Evolutionary conservation across 2,113 vertebrate genomes (phyloP).

Genomic region (Telmatochromis sp.): DNA sequence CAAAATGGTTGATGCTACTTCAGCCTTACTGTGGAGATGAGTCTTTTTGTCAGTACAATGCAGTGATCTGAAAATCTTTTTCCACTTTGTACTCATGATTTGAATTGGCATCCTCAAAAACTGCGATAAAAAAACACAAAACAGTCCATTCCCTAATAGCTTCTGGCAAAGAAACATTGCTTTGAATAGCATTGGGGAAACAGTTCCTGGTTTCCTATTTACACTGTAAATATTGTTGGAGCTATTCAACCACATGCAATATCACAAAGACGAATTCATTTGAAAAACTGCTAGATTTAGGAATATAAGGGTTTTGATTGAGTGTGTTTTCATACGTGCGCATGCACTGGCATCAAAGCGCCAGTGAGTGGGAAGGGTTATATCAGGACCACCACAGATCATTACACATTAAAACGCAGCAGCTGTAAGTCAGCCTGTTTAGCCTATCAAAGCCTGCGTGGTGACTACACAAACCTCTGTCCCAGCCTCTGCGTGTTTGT

Average conservation of each 20-base stretch:
- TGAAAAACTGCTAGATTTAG: background rate
- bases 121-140: background rate
- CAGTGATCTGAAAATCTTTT: slow-evolving; percentile 11
- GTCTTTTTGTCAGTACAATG: background rate
- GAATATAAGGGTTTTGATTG: background rate
- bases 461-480: background rate
- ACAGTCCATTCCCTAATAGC: slow-evolving; percentile 37
- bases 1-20: background rate
- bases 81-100: slow-evolving; percentile 10
- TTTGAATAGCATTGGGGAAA: slow-evolving; percentile 26
- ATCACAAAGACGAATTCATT: slow-evolving; percentile 16
- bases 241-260: slow-evolving; percentile 7
- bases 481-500: background rate
- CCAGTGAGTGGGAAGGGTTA: background rate
- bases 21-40: background rate
- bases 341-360: background rate
- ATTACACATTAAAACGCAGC: slow-evolving; percentile 9
- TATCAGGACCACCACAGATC: background rate
- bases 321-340: background rate
- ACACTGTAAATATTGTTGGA: slow-evolving; percentile 21
- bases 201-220: slow-evolving; percentile 29
- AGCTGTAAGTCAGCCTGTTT: slow-evolving; percentile 12
- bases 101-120: slow-evolving; percentile 20
- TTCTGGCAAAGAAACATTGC: slow-evolving; percentile 28
- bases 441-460: slow-evolving; percentile 7